Percentiles rank a stretch among this genome's conserved stretches.
Evolutionary conservation across 2,113 vertebrate species (phyloP).

Genomic region (Salvelinus fontinalis): DNA sequence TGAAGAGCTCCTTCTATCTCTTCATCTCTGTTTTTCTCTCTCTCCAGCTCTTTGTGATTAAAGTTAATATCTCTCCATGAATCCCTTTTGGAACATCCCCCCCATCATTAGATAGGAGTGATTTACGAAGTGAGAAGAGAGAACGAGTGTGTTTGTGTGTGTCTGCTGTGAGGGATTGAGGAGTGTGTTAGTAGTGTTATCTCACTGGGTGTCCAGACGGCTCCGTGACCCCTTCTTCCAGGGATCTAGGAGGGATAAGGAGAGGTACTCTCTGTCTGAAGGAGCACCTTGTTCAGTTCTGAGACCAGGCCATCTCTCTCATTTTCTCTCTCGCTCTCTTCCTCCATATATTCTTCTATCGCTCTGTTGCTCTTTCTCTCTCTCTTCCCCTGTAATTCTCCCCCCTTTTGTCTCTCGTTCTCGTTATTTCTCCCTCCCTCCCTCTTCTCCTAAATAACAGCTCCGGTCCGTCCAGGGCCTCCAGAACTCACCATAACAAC

Average conservation of each 20-base stretch:
- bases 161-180: constrained; percentile 13
- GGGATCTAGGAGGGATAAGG: too few relatives aligned
- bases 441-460: not conserved
- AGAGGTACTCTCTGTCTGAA: not conserved
- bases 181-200: constrained; percentile 28
- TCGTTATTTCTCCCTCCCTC: too few relatives aligned
- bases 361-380: too few relatives aligned
- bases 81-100: not conserved
- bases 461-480: not conserved
- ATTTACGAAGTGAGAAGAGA: constrained; percentile 2
- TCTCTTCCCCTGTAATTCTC: not conserved
- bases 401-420: not conserved
- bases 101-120: constrained; percentile 5
- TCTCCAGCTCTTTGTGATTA: not conserved
- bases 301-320: too few relatives aligned
- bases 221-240: not conserved
- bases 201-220: constrained; percentile 21
- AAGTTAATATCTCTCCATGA: constrained; percentile 6
- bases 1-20: not conserved
- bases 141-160: not conserved
- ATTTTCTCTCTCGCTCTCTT: not conserved
- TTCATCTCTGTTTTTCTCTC: not conserved
- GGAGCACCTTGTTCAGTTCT: not conserved
- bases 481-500: not conserved
- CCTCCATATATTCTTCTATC: too few relatives aligned